Evolutionary conservation across 2,797 vertebrate genomes (phyloP).

Genomic region (Heteromormyrus szaboi): DNA sequence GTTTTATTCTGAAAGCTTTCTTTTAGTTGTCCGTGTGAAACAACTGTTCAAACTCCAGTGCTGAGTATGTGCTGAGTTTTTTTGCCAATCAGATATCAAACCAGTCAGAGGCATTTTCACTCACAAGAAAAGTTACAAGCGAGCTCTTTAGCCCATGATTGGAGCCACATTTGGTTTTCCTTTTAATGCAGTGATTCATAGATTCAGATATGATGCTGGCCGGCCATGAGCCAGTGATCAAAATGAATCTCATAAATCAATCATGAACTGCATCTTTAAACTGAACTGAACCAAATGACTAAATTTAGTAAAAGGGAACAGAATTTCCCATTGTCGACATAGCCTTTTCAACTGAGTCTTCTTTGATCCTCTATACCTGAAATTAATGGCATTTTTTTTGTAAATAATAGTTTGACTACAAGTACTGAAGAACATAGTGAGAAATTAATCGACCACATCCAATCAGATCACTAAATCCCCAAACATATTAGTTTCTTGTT

Average conservation of each 20-base stretch:
- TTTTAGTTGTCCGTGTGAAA: background rate
- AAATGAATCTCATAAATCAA: background rate
- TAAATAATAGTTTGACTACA: background rate
- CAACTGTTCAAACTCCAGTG: background rate
- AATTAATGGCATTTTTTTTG: background rate
- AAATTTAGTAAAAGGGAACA: background rate
- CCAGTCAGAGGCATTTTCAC: background rate
- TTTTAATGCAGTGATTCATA: background rate
- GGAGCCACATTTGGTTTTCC: background rate
- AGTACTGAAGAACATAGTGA: background rate
- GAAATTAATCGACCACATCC: background rate
- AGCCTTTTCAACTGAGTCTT: background rate
- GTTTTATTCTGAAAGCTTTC: background rate
- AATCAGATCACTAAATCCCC: background rate
- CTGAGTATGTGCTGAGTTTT: background rate
- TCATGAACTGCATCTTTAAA: slow-evolving; percentile 4
- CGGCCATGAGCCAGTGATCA: background rate
- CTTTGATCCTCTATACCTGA: background rate
- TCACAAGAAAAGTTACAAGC: background rate
- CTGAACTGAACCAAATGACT: background rate
- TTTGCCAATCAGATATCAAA: slow-evolving; percentile 4
- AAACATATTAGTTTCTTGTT: background rate
- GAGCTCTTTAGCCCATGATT: background rate
- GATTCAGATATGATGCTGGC: background rate
- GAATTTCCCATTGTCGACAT: background rate